Evolutionary conservation across 2,888 invertebrate species (phyloP).

Genomic region (Scotopteryx bipunctaria): DNA sequence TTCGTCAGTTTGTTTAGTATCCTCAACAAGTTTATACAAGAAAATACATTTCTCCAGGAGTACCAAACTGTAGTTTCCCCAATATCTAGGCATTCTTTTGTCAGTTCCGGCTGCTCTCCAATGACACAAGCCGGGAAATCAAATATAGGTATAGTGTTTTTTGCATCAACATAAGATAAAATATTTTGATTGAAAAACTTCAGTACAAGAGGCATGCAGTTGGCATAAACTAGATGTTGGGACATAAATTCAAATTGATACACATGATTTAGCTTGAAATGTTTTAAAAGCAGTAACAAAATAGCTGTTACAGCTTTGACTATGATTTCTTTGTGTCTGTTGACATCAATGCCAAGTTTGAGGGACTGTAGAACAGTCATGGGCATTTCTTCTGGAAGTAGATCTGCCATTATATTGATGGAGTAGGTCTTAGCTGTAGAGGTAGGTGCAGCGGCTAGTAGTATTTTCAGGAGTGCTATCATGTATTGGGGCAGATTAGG

Average conservation of each 20-base stretch:
- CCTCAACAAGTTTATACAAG: constrained; percentile 97
- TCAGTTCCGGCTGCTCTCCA: constrained; percentile 96
- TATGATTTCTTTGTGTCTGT: constrained; percentile 99
- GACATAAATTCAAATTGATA: constrained; percentile 99
- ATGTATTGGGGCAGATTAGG: constrained; percentile 98
- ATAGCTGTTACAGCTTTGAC: constrained; percentile 98
- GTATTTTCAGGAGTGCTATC: constrained; percentile 97
- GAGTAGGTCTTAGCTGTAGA: constrained; percentile 98
- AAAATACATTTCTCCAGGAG: constrained; percentile 99
- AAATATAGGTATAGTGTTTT: constrained; percentile 95
- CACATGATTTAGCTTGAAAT: constrained; percentile 98
- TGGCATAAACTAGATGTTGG: constrained; percentile 99
- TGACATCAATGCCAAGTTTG: constrained; percentile 98
- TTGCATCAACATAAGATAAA: constrained; percentile 95
- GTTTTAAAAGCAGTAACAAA: constrained; percentile 95
- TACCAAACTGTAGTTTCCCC: constrained; percentile 91
- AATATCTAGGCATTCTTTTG: constrained; percentile 94
- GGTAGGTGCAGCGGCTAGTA: constrained; percentile 99
- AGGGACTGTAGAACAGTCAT: constrained; percentile 97
- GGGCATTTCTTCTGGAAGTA: constrained; percentile 98
- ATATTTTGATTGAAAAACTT: constrained; percentile 99
- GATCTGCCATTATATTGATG: constrained; percentile 98
- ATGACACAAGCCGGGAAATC: constrained; percentile 98
- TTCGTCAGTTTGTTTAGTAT: constrained; percentile 99
- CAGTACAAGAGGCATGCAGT: constrained; percentile 98